Conservation (phyloP, 2,888 invertebrate species). For the Myopa testacea region DNA sequence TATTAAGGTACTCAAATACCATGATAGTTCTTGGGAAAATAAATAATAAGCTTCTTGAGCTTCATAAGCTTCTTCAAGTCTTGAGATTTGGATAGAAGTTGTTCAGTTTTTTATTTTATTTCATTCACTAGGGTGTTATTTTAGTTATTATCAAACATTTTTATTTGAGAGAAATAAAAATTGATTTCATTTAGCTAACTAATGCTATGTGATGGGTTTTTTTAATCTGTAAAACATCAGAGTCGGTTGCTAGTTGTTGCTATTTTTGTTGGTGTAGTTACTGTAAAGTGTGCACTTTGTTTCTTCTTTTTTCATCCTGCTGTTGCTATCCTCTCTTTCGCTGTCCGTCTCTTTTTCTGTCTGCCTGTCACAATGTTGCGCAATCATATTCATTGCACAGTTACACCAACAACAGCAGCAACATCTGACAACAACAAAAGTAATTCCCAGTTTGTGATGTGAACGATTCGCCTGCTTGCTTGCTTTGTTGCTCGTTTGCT, state of each 20-base stretch:
- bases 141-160: too few relatives aligned
- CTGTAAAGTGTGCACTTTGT: background rate
- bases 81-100: too few relatives aligned
- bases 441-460: constrained; percentile 15
- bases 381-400: background rate
- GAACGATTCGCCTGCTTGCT: constrained; percentile 10
- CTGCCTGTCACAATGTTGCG: background rate
- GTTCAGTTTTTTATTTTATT: too few relatives aligned
- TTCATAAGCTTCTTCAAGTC: too few relatives aligned
- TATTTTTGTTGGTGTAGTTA: background rate
- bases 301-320: background rate
- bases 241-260: too few relatives aligned
- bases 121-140: too few relatives aligned
- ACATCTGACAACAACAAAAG: constrained; percentile 3
- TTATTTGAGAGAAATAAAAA: too few relatives aligned
- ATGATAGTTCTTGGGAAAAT: too few relatives aligned
- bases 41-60: too few relatives aligned
- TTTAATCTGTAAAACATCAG: too few relatives aligned
- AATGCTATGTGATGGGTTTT: too few relatives aligned
- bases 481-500: background rate
- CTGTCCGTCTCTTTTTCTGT: background rate
- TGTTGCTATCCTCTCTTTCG: background rate
- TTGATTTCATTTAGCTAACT: too few relatives aligned
- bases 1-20: background rate
- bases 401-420: background rate